A percentile compares a stretch with the other conserved stretches of the same genome.
phyloP scores from a whole-genome alignment of 2,888 invertebrate genomes.

The Campaea margaritaria region DNA sequence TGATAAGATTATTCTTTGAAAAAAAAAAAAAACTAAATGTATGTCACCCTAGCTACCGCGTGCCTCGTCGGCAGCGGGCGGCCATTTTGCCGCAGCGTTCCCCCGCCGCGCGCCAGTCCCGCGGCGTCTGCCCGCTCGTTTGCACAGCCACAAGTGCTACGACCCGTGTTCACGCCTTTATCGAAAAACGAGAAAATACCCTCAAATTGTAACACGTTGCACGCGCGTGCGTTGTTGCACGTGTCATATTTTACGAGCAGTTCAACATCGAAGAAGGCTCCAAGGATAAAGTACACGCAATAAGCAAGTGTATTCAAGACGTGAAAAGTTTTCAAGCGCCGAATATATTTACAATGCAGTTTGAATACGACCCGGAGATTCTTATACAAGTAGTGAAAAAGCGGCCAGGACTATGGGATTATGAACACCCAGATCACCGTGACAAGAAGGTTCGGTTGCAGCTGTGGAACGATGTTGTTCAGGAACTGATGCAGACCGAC shows the following conservation, averaged over 20 bases:
- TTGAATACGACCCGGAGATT: conserved; percentile 77
- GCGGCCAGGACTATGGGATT: conserved; percentile 78
- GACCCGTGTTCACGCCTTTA: conserved; percentile 38
- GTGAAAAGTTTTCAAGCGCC: background rate
- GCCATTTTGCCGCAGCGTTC: conserved; percentile 77
- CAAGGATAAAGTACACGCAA: too few relatives aligned
- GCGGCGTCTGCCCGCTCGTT: conserved; percentile 68
- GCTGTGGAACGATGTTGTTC: conserved; percentile 73
- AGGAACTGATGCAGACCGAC: conserved; percentile 66
- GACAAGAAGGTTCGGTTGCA: conserved; percentile 61
- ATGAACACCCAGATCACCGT: conserved; percentile 67
- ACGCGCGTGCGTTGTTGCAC: too few relatives aligned
- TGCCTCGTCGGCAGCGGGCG: conserved; percentile 40
- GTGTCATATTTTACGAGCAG: too few relatives aligned
- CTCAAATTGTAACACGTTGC: too few relatives aligned
- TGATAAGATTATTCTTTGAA: background rate
- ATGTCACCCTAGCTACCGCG: conserved; percentile 52
- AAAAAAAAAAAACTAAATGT: conserved; percentile 9
- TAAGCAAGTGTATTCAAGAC: background rate
- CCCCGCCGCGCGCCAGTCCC: conserved; percentile 76
- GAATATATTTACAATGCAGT: conserved; percentile 58
- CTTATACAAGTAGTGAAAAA: conserved; percentile 75
- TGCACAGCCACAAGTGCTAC: conserved; percentile 53
- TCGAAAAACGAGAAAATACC: conserved; percentile 3
- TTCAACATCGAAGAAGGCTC: too few relatives aligned